Evolutionary conservation across 2,113 vertebrate species (phyloP).

Genomic region (Callionymus lyra): DNA sequence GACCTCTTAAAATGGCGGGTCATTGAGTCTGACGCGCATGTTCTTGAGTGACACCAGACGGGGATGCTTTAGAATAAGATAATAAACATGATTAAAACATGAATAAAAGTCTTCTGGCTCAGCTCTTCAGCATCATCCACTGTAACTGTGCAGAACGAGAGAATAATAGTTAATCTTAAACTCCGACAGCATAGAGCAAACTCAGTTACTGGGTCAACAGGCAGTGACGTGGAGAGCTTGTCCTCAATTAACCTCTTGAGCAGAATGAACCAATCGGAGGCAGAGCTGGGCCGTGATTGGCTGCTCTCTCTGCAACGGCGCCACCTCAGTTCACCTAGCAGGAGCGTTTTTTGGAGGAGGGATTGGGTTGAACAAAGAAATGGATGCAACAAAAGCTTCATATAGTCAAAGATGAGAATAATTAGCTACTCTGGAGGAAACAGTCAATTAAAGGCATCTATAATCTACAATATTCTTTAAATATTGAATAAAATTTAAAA

Average conservation of each 20-base stretch:
- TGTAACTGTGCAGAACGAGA: background rate
- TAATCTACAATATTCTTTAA: background rate
- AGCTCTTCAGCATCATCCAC: background rate
- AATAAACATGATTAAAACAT: background rate
- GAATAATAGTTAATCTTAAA: background rate
- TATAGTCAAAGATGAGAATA: too few relatives aligned
- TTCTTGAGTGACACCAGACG: too few relatives aligned
- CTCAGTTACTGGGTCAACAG: slow-evolving; percentile 11
- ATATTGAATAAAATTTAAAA: too few relatives aligned
- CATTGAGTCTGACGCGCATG: too few relatives aligned
- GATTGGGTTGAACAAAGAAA: slow-evolving; percentile 35
- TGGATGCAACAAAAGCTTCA: slow-evolving; percentile 6
- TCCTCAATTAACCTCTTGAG: slow-evolving; percentile 20
- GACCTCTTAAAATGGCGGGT: too few relatives aligned
- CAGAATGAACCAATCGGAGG: slow-evolving; percentile 31
- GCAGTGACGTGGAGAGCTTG: slow-evolving; percentile 14
- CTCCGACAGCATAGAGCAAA: background rate
- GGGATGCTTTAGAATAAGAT: too few relatives aligned
- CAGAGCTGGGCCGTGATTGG: slow-evolving; percentile 31
- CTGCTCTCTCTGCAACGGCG: slow-evolving; percentile 23
- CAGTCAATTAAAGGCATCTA: background rate
- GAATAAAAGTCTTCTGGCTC: background rate
- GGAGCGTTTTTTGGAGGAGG: slow-evolving; percentile 15
- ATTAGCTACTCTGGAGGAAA: too few relatives aligned
- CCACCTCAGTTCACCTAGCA: background rate